Conservation (phyloP, 2,113 vertebrate species). For the Podarcis raffonei region DNA sequence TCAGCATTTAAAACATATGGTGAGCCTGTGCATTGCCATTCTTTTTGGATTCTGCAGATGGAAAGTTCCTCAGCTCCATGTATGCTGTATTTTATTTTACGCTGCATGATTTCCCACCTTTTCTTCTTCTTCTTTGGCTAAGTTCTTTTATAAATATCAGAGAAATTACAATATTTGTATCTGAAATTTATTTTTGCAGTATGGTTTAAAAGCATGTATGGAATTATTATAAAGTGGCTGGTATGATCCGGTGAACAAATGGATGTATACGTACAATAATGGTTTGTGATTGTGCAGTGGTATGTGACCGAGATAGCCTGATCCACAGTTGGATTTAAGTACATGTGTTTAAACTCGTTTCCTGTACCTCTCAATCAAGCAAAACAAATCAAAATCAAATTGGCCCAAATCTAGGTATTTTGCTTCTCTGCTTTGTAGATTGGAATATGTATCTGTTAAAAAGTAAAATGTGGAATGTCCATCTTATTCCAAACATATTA, state of each 20-base stretch:
- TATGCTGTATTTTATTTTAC: slow-evolving; percentile 60
- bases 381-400: not conserved
- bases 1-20: slow-evolving; percentile 50
- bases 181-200: slow-evolving; percentile 49
- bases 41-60: slow-evolving; percentile 39
- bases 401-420: not conserved
- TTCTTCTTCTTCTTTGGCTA: slow-evolving; percentile 26
- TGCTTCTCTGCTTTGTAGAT: not conserved
- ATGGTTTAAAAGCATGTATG: slow-evolving; percentile 24
- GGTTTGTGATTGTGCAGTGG: not conserved
- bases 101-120: slow-evolving; percentile 49
- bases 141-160: slow-evolving; percentile 58
- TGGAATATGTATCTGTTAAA: slow-evolving; percentile 19
- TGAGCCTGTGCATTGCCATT: slow-evolving; percentile 29
- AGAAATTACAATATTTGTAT: slow-evolving; percentile 51
- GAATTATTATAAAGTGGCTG: slow-evolving; percentile 30
- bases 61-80: slow-evolving; percentile 39
- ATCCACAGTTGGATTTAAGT: not conserved
- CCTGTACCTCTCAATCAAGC: not conserved
- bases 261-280: slow-evolving; percentile 30
- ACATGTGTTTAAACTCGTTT: not conserved
- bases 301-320: not conserved
- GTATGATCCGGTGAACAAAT: slow-evolving; percentile 20
- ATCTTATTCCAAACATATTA: slow-evolving; percentile 24
- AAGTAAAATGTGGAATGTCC: slow-evolving; percentile 28